A percentile compares a stretch with the other conserved stretches of the same genome.
These are phyloP conservation scores for Rhinolophus ferrumequinum DNA, from an alignment of 2,113 vertebrate species.

Conservation along the genomic window DNA sequence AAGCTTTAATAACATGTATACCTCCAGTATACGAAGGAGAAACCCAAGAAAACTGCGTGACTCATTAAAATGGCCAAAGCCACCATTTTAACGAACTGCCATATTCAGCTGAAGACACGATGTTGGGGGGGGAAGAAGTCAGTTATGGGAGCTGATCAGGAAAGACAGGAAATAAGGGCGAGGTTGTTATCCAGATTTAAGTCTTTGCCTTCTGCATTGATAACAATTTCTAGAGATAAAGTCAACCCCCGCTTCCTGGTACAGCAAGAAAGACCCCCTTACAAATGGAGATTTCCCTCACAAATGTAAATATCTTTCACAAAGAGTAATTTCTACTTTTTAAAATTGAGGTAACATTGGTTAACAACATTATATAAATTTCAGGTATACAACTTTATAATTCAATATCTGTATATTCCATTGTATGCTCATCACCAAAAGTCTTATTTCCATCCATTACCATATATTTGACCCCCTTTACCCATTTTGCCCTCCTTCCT, in stretches of 20 bases:
- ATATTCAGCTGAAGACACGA: background rate
- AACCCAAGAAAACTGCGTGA: background rate
- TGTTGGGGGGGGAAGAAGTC: background rate
- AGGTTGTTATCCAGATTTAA: background rate
- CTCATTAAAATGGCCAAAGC: background rate
- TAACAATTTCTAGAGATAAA: background rate
- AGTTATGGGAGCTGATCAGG: too few species aligned
- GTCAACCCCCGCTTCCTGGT: background rate
- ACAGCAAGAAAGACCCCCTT: background rate
- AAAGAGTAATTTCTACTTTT: background rate
- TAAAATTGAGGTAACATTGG: too few species aligned
- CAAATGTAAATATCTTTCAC: background rate
- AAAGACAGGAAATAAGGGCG: background rate
- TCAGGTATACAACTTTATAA: too few species aligned
- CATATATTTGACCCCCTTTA: too few species aligned
- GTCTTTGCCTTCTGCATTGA: background rate
- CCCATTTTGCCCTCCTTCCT: too few species aligned
- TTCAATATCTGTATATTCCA: too few species aligned
- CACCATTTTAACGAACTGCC: background rate
- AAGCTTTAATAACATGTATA: background rate
- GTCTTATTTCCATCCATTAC: too few species aligned
- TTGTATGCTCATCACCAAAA: too few species aligned
- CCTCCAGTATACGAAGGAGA: too few species aligned
- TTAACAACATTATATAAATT: too few species aligned
- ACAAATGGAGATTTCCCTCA: background rate